These are phyloP conservation scores for rabbit (Oryctolagus cuniculus) DNA, from an alignment of 2,113 vertebrate genomes.

Conservation along the genomic window DNA sequence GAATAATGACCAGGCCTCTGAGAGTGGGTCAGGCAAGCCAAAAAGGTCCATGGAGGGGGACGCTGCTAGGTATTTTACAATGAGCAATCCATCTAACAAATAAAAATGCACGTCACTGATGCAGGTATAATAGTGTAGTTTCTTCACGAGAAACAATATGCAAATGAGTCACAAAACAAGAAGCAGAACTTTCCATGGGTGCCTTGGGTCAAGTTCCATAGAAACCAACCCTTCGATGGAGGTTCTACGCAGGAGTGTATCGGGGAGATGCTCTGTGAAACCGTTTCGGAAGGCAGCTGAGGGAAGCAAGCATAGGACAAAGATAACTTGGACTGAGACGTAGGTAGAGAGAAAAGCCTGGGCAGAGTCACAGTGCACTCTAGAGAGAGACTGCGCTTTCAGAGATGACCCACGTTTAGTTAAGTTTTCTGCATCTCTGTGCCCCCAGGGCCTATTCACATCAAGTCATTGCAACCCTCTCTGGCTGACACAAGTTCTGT, in stretches of 20 bases:
- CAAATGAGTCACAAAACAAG: slow-evolving; percentile 21
- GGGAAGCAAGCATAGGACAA: not conserved
- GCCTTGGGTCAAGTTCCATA: not conserved
- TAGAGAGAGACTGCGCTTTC: not conserved
- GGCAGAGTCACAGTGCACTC: not conserved
- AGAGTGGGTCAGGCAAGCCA: slow-evolving; percentile 25
- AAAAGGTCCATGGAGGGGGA: not conserved
- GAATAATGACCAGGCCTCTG: slow-evolving; percentile 60
- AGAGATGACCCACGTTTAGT: not conserved
- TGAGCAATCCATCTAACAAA: slow-evolving; percentile 64
- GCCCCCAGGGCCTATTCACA: not conserved
- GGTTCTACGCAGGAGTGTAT: not conserved
- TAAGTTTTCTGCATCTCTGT: not conserved
- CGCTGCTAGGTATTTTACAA: slow-evolving; percentile 42
- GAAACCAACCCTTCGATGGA: not conserved
- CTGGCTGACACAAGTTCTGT: not conserved
- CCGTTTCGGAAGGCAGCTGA: not conserved
- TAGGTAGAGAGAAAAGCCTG: not conserved
- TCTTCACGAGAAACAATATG: slow-evolving; percentile 18
- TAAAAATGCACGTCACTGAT: not conserved
- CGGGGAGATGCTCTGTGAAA: rapidly evolving
- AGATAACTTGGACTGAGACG: not conserved
- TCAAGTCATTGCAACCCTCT: not conserved
- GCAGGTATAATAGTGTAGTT: not conserved
- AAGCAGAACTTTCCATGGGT: not conserved